Conservation (phyloP, 2,888 invertebrate genomes). For the Graphium colonna region DNA sequence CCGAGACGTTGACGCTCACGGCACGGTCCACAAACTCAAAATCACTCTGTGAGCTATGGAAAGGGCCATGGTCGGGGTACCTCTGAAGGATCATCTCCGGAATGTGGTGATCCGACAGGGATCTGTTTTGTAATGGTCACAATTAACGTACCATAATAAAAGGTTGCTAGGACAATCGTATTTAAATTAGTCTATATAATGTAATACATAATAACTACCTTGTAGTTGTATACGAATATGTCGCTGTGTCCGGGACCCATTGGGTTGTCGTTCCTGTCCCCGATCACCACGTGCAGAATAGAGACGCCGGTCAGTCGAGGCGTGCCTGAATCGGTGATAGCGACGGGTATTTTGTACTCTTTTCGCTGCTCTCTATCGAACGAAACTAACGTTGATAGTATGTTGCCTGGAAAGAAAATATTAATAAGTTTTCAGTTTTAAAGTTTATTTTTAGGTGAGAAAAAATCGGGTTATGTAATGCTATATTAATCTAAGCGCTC, state of each 20-base stretch:
- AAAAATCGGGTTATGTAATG: too few relatives aligned
- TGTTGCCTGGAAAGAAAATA: slow-evolving; percentile 62
- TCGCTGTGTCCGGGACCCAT: slow-evolving; percentile 93
- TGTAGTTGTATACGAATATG: slow-evolving; percentile 97
- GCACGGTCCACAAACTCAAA: too few relatives aligned
- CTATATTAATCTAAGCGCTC: too few relatives aligned
- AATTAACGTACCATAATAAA: too few relatives aligned
- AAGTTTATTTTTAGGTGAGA: slow-evolving; percentile 32
- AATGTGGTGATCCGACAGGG: too few relatives aligned
- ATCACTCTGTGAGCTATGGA: too few relatives aligned
- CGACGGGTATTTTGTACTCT: slow-evolving; percentile 92
- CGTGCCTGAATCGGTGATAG: slow-evolving; percentile 91
- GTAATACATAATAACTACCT: slow-evolving; percentile 67
- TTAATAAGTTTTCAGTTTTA: slow-evolving; percentile 9
- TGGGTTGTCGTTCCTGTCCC: slow-evolving; percentile 95
- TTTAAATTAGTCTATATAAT: not conserved
- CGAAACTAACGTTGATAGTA: slow-evolving; percentile 84
- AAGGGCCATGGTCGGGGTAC: too few relatives aligned
- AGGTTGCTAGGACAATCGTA: not conserved
- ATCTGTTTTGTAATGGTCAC: too few relatives aligned
- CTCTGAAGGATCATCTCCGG: too few relatives aligned
- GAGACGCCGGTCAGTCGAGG: slow-evolving; percentile 89
- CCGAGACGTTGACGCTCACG: too few relatives aligned
- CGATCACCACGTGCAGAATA: slow-evolving; percentile 92
- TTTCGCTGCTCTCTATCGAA: slow-evolving; percentile 95